These are phyloP conservation scores for Drosophila diplacantha DNA, from an alignment of 2,888 invertebrate species.

Conservation along the genomic window DNA sequence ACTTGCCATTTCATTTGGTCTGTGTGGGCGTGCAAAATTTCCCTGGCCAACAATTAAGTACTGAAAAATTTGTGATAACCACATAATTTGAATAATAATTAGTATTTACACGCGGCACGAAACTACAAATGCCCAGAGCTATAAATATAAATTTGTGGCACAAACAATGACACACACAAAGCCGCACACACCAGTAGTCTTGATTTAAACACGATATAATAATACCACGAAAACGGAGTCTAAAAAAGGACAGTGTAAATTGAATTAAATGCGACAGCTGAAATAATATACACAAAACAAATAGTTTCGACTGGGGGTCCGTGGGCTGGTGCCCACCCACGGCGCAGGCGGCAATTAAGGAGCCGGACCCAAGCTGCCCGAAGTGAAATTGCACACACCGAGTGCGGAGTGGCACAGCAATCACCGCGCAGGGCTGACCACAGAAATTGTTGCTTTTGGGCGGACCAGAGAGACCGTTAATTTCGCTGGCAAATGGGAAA, in stretches of 20 bases:
- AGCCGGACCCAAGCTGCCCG: conserved; percentile 15
- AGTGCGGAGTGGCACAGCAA: conserved; percentile 3
- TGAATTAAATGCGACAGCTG: conserved; percentile 40
- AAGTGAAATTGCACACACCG: conserved; percentile 23
- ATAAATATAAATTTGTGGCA: conserved; percentile 35
- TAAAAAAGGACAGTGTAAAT: conserved; percentile 29
- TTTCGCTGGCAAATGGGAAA: conserved; percentile 48
- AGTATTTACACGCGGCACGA: conserved; percentile 32
- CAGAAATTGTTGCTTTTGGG: conserved; percentile 37
- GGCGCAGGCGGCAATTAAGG: conserved; percentile 36
- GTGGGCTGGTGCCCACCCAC: conserved; percentile 8
- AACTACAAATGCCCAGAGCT: conserved; percentile 31
- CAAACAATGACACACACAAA: conserved; percentile 28
- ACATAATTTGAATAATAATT: conserved; percentile 33
- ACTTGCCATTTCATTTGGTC: conserved; percentile 2
- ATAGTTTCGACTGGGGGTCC: conserved; percentile 16
- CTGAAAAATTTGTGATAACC: conserved; percentile 34
- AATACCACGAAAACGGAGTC: background rate
- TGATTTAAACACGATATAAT: conserved; percentile 14
- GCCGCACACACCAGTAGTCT: conserved; percentile 1
- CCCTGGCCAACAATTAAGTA: conserved; percentile 27
- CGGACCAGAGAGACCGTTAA: conserved; percentile 40
- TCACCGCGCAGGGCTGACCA: conserved; percentile 29
- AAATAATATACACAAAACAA: conserved; percentile 25
- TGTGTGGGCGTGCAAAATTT: conserved; percentile 17